Evolutionary conservation across 2,113 vertebrate genomes (phyloP).

Genomic region (Spermophilus dauricus): DNA sequence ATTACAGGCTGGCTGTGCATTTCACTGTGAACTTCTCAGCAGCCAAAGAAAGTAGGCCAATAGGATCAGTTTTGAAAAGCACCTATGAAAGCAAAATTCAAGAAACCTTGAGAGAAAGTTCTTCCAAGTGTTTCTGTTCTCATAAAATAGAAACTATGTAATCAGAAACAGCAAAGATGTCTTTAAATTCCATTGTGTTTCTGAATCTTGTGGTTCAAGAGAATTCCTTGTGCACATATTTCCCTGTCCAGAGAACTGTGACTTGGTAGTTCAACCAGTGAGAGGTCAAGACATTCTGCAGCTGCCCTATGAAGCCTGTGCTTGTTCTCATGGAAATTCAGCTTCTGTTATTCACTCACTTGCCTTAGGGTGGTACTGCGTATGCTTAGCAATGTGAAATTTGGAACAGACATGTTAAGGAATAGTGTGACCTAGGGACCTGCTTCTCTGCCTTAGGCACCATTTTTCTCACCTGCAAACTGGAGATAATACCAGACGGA

Average conservation of each 20-base stretch:
- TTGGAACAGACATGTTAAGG: neutral
- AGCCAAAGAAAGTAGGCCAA: neutral
- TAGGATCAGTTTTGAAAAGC: neutral
- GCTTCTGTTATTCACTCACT: neutral
- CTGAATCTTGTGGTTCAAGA: neutral
- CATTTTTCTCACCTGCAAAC: neutral
- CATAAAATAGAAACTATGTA: neutral
- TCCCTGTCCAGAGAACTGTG: neutral
- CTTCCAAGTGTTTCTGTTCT: conserved; percentile 20
- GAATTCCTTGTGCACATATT: neutral
- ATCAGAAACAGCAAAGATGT: neutral
- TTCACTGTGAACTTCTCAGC: neutral
- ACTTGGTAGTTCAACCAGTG: neutral
- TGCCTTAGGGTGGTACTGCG: no score
- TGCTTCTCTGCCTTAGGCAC: neutral
- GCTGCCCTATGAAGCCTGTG: neutral
- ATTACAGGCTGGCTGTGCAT: neutral
- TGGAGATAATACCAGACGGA: neutral
- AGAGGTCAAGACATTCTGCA: neutral
- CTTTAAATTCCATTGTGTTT: neutral
- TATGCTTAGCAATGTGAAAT: neutral
- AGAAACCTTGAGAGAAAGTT: neutral
- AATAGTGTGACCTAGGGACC: neutral
- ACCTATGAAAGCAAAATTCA: neutral
- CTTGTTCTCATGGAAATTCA: neutral